Evolutionary conservation across 2,888 invertebrate species (phyloP).

Genomic region (Lepidochitona cinerea): DNA sequence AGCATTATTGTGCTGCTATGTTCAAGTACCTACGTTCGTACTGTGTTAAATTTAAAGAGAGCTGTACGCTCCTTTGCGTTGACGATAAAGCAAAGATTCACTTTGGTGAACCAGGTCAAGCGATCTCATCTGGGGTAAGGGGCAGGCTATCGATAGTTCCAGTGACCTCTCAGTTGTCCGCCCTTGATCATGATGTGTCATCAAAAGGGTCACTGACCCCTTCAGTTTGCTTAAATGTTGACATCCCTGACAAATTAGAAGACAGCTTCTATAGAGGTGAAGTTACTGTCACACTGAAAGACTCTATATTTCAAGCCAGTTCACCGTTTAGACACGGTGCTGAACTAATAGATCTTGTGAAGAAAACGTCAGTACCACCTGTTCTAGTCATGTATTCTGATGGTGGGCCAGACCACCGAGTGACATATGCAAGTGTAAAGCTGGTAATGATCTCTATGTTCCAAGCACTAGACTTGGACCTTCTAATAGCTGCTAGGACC

Average conservation of each 20-base stretch:
- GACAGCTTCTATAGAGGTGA: conserved; percentile 25
- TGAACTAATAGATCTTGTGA: too few relatives aligned
- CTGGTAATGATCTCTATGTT: too few relatives aligned
- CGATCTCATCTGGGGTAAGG: conserved; percentile 25
- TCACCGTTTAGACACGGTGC: conserved; percentile 27
- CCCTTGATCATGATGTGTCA: conserved; percentile 33
- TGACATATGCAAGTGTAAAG: too few relatives aligned
- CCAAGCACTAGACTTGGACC: conserved; percentile 13
- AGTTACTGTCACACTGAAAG: conserved; percentile 19
- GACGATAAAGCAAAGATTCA: conserved; percentile 35
- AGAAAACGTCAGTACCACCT: too few relatives aligned
- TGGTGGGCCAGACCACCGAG: too few relatives aligned
- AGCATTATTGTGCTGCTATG: conserved; percentile 29
- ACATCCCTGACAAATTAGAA: conserved; percentile 12
- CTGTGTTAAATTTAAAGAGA: conserved; percentile 15
- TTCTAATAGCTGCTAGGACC: conserved; percentile 15
- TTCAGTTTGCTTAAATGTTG: conserved; percentile 16
- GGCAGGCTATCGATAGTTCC: conserved; percentile 23
- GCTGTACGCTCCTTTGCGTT: conserved; percentile 14
- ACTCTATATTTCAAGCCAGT: conserved; percentile 28
- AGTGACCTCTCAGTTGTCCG: conserved; percentile 11
- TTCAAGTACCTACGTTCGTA: conserved; percentile 25
- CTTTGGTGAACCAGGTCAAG: conserved; percentile 18
- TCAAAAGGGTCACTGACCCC: conserved; percentile 21
- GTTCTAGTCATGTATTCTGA: too few relatives aligned